Evolutionary conservation across 2,888 invertebrate genomes (phyloP), one percentile per base, ranked within the genome.

Genomic region (Apomyelois bistriatella): DNA sequence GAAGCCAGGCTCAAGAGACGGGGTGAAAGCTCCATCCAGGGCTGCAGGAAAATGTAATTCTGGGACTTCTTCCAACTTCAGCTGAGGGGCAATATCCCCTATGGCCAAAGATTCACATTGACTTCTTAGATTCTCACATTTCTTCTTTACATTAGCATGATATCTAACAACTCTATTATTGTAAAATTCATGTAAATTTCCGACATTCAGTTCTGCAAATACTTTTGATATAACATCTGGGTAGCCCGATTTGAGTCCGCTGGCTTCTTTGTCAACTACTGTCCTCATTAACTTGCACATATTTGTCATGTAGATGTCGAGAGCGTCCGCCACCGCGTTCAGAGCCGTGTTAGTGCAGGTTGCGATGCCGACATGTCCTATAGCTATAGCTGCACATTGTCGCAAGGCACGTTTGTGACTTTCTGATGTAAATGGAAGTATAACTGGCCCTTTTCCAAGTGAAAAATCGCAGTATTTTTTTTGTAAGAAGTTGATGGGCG

Each of bases 1-100:
- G 66, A 93, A 93, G 0, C 93, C 93, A 32, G 93, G 92, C 65
- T 93, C 93, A 32, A 93, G 76, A 8, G 93, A 92, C 0, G 92
- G 92, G 48, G 91, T 91, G 53, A 90, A 91, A 0, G 90, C 79
- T 8, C 85, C 89, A 65, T 89, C 90, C 35, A 91, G 64, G 1
- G 85, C 91, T 13, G 90, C 89, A 0, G 91, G 91, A 53, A 91
- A 91, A 65, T 92, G 91, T 49, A 92, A 66, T 58, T 92, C 91
- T 0, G 92, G 92, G 0, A 92, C 90, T 60, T 90, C 90, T 63
- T 86, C 85, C n/a, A 89, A 65, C 56, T 85, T 91, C 56, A 85
- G 66, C 46, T 82, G 83, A 13, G 85, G 85, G 35, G 85, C 72
- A 48, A 85, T 74, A 40, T 82, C 83, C 12, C 82, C 83, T 37